Evolutionary conservation across 2,113 vertebrate species (phyloP).

Genomic region (Stegastes partitus): DNA sequence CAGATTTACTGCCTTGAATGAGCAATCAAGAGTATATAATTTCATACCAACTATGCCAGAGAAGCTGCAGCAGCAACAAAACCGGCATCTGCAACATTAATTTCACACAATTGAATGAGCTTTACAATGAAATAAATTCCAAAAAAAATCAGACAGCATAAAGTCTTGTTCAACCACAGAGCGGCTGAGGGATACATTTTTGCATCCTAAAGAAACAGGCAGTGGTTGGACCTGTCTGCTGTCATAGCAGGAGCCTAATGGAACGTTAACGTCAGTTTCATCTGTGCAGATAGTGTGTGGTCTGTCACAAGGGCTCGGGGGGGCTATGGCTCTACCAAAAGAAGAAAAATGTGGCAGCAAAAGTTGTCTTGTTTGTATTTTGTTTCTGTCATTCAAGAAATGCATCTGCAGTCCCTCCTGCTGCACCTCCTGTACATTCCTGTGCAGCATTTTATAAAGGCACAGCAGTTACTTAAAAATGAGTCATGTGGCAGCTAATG

Average conservation of each 20-base stretch:
- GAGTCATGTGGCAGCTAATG: background rate
- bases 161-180: background rate
- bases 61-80: background rate
- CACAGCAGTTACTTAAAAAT: background rate
- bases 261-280: background rate
- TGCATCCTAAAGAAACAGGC: background rate
- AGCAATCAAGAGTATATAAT: background rate
- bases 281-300: background rate
- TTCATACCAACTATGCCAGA: background rate
- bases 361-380: background rate
- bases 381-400: background rate
- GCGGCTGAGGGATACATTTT: background rate
- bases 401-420: background rate
- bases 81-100: background rate
- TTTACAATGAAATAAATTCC: background rate
- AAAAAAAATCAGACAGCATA: background rate
- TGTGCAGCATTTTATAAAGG: background rate
- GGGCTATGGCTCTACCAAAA: too few relatives aligned
- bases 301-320: too few relatives aligned
- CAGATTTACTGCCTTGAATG: constrained; percentile 6
- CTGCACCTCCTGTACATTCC: background rate
- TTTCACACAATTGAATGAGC: background rate
- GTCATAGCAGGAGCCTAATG: too few relatives aligned
- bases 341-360: background rate
- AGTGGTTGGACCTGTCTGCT: too few relatives aligned